Conservation (phyloP, 2,797 vertebrate genomes). For the Melanotaenia trifasciata region DNA sequence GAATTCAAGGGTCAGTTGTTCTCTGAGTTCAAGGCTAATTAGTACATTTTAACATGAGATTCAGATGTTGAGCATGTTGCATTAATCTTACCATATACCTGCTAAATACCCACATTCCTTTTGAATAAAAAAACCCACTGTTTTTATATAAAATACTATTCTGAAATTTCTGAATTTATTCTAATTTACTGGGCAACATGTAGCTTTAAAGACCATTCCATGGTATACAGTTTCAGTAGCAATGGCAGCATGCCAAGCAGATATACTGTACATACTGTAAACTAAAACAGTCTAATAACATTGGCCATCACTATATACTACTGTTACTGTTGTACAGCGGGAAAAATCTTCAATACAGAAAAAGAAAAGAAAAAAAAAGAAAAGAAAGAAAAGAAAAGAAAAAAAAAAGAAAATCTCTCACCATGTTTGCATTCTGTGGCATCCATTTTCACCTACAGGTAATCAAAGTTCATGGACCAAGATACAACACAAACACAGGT, state of each 20-base stretch:
- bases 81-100: neutral
- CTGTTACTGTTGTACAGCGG: neutral
- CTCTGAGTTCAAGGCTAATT: neutral
- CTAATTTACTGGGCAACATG: too few species aligned
- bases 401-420: conserved; percentile 48
- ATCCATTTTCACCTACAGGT: conserved; percentile 60
- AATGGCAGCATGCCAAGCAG: neutral
- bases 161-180: too few species aligned
- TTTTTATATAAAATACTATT: too few species aligned
- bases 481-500: conserved; percentile 27
- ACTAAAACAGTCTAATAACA: neutral
- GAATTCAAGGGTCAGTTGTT: neutral
- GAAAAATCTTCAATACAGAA: neutral
- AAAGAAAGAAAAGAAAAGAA: neutral
- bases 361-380: neutral
- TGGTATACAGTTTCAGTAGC: neutral
- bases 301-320: neutral
- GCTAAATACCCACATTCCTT: neutral
- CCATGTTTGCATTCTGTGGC: conserved; percentile 51
- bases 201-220: neutral
- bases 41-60: neutral
- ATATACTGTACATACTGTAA: neutral
- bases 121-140: too few species aligned
- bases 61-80: neutral
- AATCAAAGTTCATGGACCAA: conserved; percentile 49